Conservation (phyloP, 64 coral and sea anemone genomes). For the Actinia tenebrosa region DNA sequence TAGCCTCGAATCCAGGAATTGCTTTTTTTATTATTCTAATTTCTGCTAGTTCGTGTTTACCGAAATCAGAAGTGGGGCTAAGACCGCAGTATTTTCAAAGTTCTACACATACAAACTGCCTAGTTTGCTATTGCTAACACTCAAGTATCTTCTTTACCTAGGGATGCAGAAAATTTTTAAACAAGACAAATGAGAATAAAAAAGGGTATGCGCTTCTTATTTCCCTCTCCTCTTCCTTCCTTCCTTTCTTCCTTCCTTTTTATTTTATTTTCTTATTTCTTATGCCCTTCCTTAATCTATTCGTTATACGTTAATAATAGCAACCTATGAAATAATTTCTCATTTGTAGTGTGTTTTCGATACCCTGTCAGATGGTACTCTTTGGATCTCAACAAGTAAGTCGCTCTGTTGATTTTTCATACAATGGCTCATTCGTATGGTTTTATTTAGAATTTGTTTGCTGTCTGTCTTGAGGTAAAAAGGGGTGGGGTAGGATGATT, state of each 20-base stretch:
- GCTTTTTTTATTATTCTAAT: too few relatives aligned
- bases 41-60: too few relatives aligned
- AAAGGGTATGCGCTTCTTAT: background rate
- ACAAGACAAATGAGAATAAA: background rate
- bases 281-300: too few relatives aligned
- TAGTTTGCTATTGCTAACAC: background rate
- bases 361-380: background rate
- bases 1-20: too few relatives aligned
- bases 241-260: background rate
- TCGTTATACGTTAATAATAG: too few relatives aligned
- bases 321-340: background rate
- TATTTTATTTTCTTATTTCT: background rate
- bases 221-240: background rate
- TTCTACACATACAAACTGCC: too few relatives aligned
- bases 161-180: constrained; percentile 28
- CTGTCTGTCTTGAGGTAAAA: too few relatives aligned
- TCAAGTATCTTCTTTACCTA: background rate
- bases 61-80: too few relatives aligned
- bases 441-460: too few relatives aligned
- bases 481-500: too few relatives aligned
- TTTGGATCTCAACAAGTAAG: constrained; percentile 1
- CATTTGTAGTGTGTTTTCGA: background rate
- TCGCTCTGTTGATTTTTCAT: background rate
- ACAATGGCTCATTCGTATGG: too few relatives aligned
- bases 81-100: background rate